Evolutionary conservation across 2,113 vertebrate species (phyloP).

Genomic region (Chloroceryle aenea): DNA sequence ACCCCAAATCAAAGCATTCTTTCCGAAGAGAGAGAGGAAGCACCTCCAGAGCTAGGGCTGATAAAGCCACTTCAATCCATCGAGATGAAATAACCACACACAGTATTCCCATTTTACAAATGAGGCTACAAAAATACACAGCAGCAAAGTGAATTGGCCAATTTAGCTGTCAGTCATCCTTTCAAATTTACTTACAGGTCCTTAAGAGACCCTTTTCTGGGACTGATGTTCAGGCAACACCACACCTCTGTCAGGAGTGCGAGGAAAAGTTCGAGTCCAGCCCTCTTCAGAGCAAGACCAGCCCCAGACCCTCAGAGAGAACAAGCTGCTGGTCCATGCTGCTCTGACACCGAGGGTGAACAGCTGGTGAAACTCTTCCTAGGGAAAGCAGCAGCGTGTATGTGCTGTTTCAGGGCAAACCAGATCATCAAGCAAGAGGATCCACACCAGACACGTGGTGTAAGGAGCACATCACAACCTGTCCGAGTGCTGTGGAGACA

Average conservation of each 20-base stretch:
- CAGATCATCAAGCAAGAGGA: background rate
- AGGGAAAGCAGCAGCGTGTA: background rate
- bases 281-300: rapidly evolving
- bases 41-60: background rate
- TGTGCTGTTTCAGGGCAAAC: background rate
- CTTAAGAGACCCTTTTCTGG: background rate
- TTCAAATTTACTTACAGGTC: background rate
- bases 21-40: background rate
- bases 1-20: background rate
- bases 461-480: background rate
- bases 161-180: background rate
- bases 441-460: background rate
- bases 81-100: background rate
- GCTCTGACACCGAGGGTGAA: background rate
- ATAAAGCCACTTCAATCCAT: background rate
- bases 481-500: background rate
- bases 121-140: background rate
- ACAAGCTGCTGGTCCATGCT: background rate
- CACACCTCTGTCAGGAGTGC: background rate
- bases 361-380: background rate
- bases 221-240: background rate
- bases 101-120: background rate
- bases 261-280: background rate
- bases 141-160: background rate
- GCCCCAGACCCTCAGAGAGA: rapidly evolving